Evolutionary conservation across 2,113 vertebrate genomes (phyloP), one percentile per base, ranked within the genome.

Genomic region (Phyllostomus hastatus): DNA sequence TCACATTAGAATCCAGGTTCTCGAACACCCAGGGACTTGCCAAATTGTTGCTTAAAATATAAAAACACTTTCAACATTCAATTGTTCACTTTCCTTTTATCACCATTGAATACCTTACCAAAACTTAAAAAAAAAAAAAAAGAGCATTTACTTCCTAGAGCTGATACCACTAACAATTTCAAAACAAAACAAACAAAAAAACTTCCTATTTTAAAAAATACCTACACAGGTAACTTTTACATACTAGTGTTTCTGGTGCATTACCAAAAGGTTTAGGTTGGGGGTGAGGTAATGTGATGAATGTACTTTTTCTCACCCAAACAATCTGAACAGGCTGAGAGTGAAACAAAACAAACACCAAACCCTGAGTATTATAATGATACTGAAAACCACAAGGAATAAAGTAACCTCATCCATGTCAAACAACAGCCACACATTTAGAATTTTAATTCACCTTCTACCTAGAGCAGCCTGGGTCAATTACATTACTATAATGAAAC

Each of bases 381-480:
- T 67, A 95, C 80, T 12, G 72, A 96, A 97, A 97, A 88, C 72
- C 88, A 90, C 84, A 95, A 94, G 54, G 59, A 95, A 95, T 97
- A 92, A 95, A 95, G 90, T 41, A 61, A 72, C 61, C 43, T 92
- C 84, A 82, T 66, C 88, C 84, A 46, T 90, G 90, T 94, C 66
- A 90, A 76, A 89, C 61, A 96, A 78, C 52, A 57, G 87, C 48
- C 70, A 75, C 1, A 4, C 81, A 88, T n/a, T 95, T 26, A 64
- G 72, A 96, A 95, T 94, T 61, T 84, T 91, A 95, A 93, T 93
- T 94, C 67, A 52, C 41, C 31, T 88, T 88, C 89, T 73, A 94
- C 87, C 84, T 70, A 81, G 66, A 46, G 16, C 66, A 81, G 76
- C n/a, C 33, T 84, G 67, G 76, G 92, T 93, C 85, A 97, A 91